A percentile compares a stretch with the other conserved stretches of the same genome.
These are phyloP conservation scores for Pterophyllum scalare DNA, from an alignment of 2,113 vertebrate species.

Conservation along the genomic window DNA sequence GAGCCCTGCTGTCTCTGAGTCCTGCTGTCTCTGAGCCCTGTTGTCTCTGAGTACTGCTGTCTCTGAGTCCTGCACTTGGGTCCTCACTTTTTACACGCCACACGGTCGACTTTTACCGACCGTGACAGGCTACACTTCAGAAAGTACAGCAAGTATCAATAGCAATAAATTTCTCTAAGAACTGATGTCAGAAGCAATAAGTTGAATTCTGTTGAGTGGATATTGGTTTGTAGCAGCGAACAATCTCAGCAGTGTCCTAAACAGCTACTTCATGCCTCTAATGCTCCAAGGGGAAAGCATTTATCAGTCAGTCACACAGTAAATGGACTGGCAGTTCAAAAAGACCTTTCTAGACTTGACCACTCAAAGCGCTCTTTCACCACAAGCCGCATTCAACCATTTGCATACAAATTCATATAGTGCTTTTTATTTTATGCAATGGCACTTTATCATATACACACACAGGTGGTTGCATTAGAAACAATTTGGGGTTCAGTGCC, in stretches of 20 bases:
- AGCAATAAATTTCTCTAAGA: not conserved
- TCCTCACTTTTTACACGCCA: too few species aligned
- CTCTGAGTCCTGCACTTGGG: too few species aligned
- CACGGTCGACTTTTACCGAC: too few species aligned
- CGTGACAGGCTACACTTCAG: not conserved
- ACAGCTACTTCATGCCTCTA: not conserved
- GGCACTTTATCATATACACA: not conserved
- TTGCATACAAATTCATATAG: not conserved
- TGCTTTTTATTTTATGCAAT: not conserved
- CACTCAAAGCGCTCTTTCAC: not conserved
- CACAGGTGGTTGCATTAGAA: too few species aligned
- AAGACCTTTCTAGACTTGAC: not conserved
- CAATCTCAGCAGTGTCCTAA: not conserved
- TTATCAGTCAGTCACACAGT: slow-evolving; percentile 1
- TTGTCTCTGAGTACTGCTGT: too few species aligned
- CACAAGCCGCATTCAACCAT: not conserved
- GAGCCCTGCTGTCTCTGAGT: too few species aligned
- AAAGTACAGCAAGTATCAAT: not conserved
- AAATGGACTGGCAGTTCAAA: not conserved
- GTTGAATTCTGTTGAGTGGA: not conserved
- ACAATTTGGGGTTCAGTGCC: too few species aligned
- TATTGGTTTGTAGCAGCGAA: not conserved
- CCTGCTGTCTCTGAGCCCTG: too few species aligned
- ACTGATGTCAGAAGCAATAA: not conserved
- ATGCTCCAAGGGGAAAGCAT: not conserved